phyloP scores from a whole-genome alignment of 2,113 vertebrate species.

The Leptodactylus fuscus region DNA sequence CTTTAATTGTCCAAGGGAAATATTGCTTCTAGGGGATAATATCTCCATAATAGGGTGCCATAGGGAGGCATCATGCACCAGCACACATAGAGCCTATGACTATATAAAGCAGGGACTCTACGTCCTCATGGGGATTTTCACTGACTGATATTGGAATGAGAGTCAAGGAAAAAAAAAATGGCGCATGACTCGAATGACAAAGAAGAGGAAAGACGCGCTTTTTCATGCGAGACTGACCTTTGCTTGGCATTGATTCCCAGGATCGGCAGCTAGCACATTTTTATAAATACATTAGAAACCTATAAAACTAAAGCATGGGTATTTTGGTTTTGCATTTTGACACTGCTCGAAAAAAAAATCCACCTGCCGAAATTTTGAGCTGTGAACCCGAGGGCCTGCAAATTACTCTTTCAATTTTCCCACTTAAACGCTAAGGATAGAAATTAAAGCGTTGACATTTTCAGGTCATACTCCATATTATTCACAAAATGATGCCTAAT shows the following conservation, averaged over 20 bases:
- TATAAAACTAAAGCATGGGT: neutral
- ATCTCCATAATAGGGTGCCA: no score
- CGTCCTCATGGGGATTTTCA: neutral
- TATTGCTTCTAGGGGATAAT: no score
- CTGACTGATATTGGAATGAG: neutral
- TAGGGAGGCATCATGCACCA: no score
- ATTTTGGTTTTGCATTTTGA: conserved; percentile 4
- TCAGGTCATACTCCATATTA: conserved; percentile 41
- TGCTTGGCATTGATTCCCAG: neutral
- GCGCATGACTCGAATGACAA: neutral
- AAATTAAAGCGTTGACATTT: conserved; percentile 49
- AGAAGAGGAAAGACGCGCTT: neutral
- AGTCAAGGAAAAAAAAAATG: neutral
- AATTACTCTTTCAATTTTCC: conserved; percentile 44
- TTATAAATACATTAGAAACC: neutral
- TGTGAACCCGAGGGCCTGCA: neutral
- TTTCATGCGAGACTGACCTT: neutral
- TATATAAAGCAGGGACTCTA: neutral
- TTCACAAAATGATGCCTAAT: conserved; percentile 46
- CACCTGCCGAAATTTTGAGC: neutral
- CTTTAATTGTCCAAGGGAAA: no score
- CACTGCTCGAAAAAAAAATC: neutral
- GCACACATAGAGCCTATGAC: no score
- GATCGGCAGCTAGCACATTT: neutral
- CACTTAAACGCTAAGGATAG: conserved; percentile 41